Evolutionary conservation across 2,888 invertebrate genomes (phyloP), one percentile per base, ranked within the genome.

Genomic region (Himalopsyche tibetana): DNA sequence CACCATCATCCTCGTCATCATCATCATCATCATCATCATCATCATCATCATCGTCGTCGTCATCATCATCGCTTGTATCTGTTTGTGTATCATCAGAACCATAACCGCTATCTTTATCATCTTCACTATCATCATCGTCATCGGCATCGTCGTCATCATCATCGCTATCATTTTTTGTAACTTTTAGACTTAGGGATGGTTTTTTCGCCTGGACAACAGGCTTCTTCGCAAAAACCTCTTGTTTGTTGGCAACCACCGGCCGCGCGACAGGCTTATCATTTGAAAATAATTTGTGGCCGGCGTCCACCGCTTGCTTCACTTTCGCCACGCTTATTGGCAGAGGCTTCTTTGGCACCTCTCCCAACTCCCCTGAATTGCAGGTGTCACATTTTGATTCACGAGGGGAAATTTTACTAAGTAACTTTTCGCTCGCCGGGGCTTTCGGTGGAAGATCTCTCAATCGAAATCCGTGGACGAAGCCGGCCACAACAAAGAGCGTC

Each of bases 401-500:
- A 17, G 84, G 83, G 40, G 55, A 19, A 55, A 63, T 82, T 38
- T 84, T 86, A 36, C 79, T 84, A n/a, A 86, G 51, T 11, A 84
- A 11, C 51, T 80, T 84, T 19, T 81, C 85, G 42, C 80, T 80
- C 38, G 45, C 86, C 28, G 83, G 89, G 89, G 89, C 89, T 91
- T 91, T 92, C 38, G 86, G 17, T 87, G 92, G 92, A 90, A 92
- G 90, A 90, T 93, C 92, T 89, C 93, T 93, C 89, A 93, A 91
- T 89, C 93, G 93, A 91, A 93, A 93, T 91, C 93, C 93, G 90
- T 92, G 92, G 91, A 93, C 92, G 91, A 88, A 83, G 90, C 91
- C 79, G 40, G 85, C 63, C 19, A 83, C 55, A 6, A 87, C 55
- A 56, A 85, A 28, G 40, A 88, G 81, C 19, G 83, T 90, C 90